Conservation (phyloP, 2,797 vertebrate species). For the Eurystomus glaucurus region DNA sequence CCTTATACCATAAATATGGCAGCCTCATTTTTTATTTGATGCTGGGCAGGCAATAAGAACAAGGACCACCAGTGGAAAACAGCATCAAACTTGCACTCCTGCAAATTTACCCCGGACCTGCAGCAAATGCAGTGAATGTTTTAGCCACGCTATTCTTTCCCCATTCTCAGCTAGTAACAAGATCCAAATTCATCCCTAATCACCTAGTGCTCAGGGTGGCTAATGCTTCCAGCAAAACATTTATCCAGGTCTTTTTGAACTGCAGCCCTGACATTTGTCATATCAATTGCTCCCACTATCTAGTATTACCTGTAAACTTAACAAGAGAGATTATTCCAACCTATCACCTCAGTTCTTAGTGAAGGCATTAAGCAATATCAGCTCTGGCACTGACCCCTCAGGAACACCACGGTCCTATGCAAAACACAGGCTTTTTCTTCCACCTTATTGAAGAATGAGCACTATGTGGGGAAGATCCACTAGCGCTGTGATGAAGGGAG, state of each 20-base stretch:
- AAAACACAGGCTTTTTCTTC: neutral
- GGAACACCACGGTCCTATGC: neutral
- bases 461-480: neutral
- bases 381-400: neutral
- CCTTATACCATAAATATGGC: slow-evolving; percentile 36
- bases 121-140: neutral
- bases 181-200: neutral
- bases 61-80: neutral
- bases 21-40: neutral
- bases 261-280: neutral
- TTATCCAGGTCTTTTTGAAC: neutral
- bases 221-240: neutral
- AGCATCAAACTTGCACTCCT: neutral
- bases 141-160: slow-evolving; percentile 1
- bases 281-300: neutral
- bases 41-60: neutral
- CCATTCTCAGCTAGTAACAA: neutral
- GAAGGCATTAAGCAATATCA: neutral
- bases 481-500: neutral
- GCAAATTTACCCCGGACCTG: slow-evolving; percentile 46
- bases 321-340: neutral
- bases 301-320: neutral
- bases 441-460: neutral
- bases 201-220: neutral
- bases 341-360: neutral